A percentile compares a stretch with the other conserved stretches of the same genome.
phyloP scores from a whole-genome alignment of 2,113 vertebrate genomes.

The Thalassoma bifasciatum region DNA sequence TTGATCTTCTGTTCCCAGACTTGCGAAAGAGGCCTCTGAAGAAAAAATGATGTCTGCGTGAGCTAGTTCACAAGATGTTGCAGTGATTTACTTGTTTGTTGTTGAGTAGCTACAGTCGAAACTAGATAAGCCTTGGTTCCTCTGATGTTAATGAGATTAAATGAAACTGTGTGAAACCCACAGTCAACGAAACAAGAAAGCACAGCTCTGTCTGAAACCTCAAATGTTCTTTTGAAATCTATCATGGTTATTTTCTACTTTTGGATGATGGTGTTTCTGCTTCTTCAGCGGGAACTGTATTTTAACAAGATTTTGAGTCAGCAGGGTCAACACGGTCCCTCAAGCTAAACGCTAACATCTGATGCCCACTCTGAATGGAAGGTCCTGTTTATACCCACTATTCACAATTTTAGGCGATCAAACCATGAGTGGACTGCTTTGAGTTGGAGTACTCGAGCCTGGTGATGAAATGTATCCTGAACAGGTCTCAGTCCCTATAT shows the following conservation, averaged over 20 bases:
- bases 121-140: not conserved
- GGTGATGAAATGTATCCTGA: too few relatives aligned
- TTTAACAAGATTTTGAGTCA: not conserved
- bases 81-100: slow-evolving; percentile 10
- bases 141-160: not conserved
- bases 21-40: not conserved
- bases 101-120: not conserved
- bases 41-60: not conserved
- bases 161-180: slow-evolving; percentile 2
- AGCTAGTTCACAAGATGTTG: not conserved
- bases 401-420: too few relatives aligned
- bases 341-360: too few relatives aligned
- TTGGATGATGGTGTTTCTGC: not conserved
- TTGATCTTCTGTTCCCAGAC: not conserved
- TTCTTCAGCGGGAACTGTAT: not conserved
- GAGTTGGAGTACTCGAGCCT: too few relatives aligned
- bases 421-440: too few relatives aligned
- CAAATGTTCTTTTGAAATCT: not conserved
- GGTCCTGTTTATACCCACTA: too few relatives aligned
- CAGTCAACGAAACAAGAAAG: not conserved
- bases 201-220: not conserved
- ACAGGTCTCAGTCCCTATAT: too few relatives aligned
- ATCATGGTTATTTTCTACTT: not conserved
- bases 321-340: too few relatives aligned
- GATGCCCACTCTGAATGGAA: too few relatives aligned